These are phyloP conservation scores for Lycaena phlaeas DNA, from an alignment of 2,888 invertebrate species.

Conservation along the genomic window DNA sequence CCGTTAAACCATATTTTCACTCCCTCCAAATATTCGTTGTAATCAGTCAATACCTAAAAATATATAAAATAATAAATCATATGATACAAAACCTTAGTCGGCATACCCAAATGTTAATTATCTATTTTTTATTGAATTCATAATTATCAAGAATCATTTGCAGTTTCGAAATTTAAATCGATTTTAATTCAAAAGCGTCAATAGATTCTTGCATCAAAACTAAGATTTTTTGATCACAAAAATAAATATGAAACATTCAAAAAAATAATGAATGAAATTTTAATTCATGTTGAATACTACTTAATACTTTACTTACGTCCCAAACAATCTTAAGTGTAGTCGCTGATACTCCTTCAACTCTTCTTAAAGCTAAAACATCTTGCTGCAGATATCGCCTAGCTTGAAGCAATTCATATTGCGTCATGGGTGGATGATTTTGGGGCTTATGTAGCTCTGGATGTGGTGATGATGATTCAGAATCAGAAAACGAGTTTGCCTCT, in stretches of 20 bases:
- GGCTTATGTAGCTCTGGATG: constrained; percentile 57
- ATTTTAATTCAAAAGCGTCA: too few species aligned
- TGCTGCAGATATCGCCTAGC: constrained; percentile 84
- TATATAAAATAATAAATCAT: too few species aligned
- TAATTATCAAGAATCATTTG: too few species aligned
- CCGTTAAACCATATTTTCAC: constrained; percentile 76
- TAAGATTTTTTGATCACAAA: too few species aligned
- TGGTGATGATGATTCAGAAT: constrained; percentile 47
- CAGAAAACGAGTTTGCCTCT: constrained; percentile 58
- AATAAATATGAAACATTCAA: too few species aligned
- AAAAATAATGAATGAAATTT: too few species aligned
- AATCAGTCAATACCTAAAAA: constrained; percentile 62
- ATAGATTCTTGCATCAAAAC: too few species aligned
- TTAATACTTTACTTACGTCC: constrained; percentile 85
- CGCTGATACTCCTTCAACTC: constrained; percentile 79
- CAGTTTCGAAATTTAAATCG: too few species aligned
- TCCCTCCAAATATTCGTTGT: constrained; percentile 76
- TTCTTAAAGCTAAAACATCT: constrained; percentile 82
- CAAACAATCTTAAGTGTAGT: constrained; percentile 85
- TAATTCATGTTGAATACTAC: too few species aligned
- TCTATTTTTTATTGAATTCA: too few species aligned
- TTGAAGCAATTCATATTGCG: constrained; percentile 83
- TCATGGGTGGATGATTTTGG: constrained; percentile 77
- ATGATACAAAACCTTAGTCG: too few species aligned
- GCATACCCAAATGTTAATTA: too few species aligned